Conservation (phyloP, 30 jellyfish, hydroid and myxozoan species). For the Clytia hemisphaerica region DNA sequence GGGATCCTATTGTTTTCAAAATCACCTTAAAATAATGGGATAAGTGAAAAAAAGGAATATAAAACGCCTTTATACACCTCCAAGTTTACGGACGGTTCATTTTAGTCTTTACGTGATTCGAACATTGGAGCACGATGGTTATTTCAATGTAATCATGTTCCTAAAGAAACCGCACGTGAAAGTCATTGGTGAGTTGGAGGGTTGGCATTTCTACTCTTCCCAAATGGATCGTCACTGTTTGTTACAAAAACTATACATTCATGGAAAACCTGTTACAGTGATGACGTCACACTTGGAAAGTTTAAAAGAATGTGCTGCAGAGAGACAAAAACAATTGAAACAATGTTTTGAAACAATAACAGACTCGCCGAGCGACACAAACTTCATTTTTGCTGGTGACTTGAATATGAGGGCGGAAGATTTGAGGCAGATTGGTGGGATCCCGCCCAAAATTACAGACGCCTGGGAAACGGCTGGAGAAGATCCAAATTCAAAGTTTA, state of each 20-base stretch:
- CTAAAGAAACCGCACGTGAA: neutral
- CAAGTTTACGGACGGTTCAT: too few species aligned
- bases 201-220: constrained; percentile 12
- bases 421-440: constrained; percentile 42
- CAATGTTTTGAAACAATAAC: constrained; percentile 30
- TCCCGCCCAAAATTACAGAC: constrained; percentile 35
- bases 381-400: constrained; percentile 76
- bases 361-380: neutral
- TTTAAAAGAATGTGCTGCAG: constrained; percentile 13
- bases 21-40: too few species aligned
- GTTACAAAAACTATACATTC: constrained; percentile 3
- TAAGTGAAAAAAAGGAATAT: too few species aligned
- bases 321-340: constrained; percentile 43
- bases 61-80: neutral
- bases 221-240: constrained; percentile 65
- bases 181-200: neutral
- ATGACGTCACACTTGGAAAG: constrained; percentile 84
- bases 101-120: too few species aligned
- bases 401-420: constrained; percentile 68
- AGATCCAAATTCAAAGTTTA: constrained; percentile 21
- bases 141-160: constrained; percentile 14
- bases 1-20: too few species aligned
- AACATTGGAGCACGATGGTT: neutral
- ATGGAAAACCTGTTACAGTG: constrained; percentile 32
- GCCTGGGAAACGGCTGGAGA: constrained; percentile 70